phyloP scores from a whole-genome alignment of 2,113 vertebrate genomes.

The Hyperopisus bebe region DNA sequence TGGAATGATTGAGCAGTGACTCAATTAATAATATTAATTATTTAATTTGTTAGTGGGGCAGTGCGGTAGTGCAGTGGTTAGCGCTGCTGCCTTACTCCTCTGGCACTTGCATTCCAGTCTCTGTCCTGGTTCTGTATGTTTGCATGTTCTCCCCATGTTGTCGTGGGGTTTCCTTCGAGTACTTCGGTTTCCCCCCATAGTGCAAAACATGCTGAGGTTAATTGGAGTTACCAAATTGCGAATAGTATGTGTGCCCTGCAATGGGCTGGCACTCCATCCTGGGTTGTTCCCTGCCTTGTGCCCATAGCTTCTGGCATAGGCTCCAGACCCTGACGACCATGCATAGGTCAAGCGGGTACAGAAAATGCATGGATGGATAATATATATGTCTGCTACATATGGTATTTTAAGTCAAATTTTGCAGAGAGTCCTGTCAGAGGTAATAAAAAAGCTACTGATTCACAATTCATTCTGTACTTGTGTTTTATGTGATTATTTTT shows the following conservation, averaged over 20 bases:
- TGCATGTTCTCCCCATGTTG: neutral
- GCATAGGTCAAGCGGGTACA: neutral
- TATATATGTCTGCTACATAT: neutral
- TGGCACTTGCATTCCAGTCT: neutral
- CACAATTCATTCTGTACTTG: neutral
- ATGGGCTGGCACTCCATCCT: neutral
- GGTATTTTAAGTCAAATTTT: neutral
- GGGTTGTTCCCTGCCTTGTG: neutral
- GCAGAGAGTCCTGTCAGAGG: neutral
- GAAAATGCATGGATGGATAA: neutral
- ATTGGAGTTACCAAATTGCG: neutral
- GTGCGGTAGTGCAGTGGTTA: neutral
- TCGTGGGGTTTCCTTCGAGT: neutral
- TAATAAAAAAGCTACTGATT: neutral
- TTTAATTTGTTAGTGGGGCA: neutral
- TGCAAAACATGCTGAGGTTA: neutral
- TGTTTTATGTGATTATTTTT: neutral
- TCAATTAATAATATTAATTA: neutral
- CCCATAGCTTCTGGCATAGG: neutral
- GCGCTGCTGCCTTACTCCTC: neutral
- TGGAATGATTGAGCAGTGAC: neutral
- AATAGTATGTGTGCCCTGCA: neutral
- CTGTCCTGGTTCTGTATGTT: neutral
- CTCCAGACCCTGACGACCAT: neutral
- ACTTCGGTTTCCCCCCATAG: neutral